Evolutionary conservation across 2,797 vertebrate genomes (phyloP).

Genomic region (Cyclopterus lumpus): DNA sequence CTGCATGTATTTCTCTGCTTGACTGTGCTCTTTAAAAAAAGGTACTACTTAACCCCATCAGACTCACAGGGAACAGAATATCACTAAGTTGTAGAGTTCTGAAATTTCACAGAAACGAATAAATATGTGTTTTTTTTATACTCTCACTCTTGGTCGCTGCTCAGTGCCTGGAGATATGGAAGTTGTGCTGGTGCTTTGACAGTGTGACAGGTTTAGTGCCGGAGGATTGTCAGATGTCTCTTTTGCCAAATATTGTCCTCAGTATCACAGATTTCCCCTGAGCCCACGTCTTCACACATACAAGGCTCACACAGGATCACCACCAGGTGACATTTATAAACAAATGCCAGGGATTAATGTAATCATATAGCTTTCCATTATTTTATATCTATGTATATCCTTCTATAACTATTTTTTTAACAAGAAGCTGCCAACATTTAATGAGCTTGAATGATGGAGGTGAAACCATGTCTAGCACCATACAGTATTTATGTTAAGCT

Average conservation of each 20-base stretch:
- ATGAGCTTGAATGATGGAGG: slow-evolving; percentile 1
- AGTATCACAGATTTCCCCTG: slow-evolving; percentile 57
- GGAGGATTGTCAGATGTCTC: slow-evolving; percentile 69
- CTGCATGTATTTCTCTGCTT: slow-evolving; percentile 22
- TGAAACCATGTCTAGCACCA: background rate
- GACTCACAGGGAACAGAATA: slow-evolving; percentile 43
- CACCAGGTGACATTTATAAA: slow-evolving; percentile 65
- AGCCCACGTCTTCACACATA: slow-evolving; percentile 60
- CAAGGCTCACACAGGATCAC: slow-evolving; percentile 43
- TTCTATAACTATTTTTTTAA: background rate
- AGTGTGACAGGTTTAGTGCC: slow-evolving; percentile 71
- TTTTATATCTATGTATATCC: background rate
- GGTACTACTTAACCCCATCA: slow-evolving; percentile 19
- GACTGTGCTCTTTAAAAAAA: slow-evolving; percentile 24
- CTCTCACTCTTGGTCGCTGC: slow-evolving; percentile 42
- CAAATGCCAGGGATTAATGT: slow-evolving; percentile 50
- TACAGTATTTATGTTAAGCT: background rate
- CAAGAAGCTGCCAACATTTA: slow-evolving; percentile 12
- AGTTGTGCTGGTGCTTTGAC: slow-evolving; percentile 64
- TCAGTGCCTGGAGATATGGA: slow-evolving; percentile 55
- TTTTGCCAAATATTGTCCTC: slow-evolving; percentile 71
- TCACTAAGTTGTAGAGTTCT: slow-evolving; percentile 41
- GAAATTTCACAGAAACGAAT: slow-evolving; percentile 57
- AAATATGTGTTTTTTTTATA: slow-evolving; percentile 60
- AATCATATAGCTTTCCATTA: slow-evolving; percentile 31